Evolutionary conservation across 2,888 invertebrate species (phyloP).

Genomic region (Petrolisthes cinctipes): DNA sequence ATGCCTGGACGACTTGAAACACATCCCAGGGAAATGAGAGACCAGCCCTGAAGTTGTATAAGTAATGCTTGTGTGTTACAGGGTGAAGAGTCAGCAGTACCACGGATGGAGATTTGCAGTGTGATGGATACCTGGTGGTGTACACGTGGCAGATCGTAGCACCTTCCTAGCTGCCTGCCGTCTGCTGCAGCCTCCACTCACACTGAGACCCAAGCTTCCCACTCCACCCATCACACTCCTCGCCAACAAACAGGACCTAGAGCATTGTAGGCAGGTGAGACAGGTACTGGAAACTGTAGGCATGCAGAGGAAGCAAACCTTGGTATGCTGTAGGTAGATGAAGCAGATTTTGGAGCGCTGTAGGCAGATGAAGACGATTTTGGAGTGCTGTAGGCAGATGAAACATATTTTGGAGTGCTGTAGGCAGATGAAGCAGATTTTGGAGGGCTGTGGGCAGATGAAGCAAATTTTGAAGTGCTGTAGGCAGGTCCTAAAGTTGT

Average conservation of each 20-base stretch:
- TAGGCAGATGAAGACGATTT: neutral
- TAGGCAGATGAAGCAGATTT: neutral
- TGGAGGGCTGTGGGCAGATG: no score
- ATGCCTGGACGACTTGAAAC: no score
- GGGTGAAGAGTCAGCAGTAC: constrained; percentile 24
- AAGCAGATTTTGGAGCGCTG: neutral
- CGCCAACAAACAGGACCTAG: constrained; percentile 51
- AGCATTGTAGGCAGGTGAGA: constrained; percentile 47
- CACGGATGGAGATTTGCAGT: constrained; percentile 44
- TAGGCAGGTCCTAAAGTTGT: no score
- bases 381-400: neutral
- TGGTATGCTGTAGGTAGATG: neutral
- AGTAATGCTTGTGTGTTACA: neutral
- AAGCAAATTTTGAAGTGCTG: no score
- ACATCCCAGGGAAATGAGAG: no score
- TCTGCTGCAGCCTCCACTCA: constrained; percentile 43
- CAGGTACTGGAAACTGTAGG: neutral
- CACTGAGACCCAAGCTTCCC: neutral
- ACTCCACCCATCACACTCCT: constrained; percentile 45
- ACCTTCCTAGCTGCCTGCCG: constrained; percentile 47
- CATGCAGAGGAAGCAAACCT: neutral
- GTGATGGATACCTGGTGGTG: constrained; percentile 56
- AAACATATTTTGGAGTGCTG: no score
- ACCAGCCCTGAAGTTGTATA: no score
- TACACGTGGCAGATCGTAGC: constrained; percentile 43